Percentiles rank a stretch among this genome's conserved stretches.
Conservation (phyloP, 2,888 invertebrate species). For the Dromius quadrimaculatus region DNA sequence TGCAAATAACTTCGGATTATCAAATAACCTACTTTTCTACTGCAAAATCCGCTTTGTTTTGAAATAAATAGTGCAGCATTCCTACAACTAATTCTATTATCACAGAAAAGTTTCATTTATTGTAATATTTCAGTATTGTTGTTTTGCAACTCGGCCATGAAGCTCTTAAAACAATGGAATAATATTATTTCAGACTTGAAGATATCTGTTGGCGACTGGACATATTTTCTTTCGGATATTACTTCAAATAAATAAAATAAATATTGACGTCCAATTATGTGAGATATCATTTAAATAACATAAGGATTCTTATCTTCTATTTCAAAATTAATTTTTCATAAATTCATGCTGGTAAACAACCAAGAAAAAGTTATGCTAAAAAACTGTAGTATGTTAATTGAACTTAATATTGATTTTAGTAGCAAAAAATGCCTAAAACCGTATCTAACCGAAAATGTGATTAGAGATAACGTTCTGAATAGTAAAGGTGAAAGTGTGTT, state of each 20-base stretch:
- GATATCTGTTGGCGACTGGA: too few relatives aligned
- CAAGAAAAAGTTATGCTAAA: too few relatives aligned
- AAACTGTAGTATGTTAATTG: too few relatives aligned
- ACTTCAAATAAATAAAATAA: too few relatives aligned
- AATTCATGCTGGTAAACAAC: neutral
- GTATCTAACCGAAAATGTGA: conserved; percentile 9
- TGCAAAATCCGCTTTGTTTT: conserved; percentile 31
- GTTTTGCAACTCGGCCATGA: conserved; percentile 1
- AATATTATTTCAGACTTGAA: neutral
- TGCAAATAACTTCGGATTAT: conserved; percentile 15
- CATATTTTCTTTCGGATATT: too few relatives aligned
- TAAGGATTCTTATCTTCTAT: too few relatives aligned
- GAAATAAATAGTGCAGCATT: conserved; percentile 14
- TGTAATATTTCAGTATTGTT: neutral
- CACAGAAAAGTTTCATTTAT: conserved; percentile 3
- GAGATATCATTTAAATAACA: too few relatives aligned
- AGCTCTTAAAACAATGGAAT: neutral
- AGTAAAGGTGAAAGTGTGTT: conserved; percentile 48
- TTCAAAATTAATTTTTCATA: neutral
- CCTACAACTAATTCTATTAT: conserved; percentile 30
- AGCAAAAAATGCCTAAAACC: neutral
- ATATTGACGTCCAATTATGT: too few relatives aligned
- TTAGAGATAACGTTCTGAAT: conserved; percentile 49
- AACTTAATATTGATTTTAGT: too few relatives aligned
- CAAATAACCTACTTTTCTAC: conserved; percentile 36